Base-by-base conservation (phyloP, 2,888 invertebrate species). In the Ophion slaviceki region DNA sequence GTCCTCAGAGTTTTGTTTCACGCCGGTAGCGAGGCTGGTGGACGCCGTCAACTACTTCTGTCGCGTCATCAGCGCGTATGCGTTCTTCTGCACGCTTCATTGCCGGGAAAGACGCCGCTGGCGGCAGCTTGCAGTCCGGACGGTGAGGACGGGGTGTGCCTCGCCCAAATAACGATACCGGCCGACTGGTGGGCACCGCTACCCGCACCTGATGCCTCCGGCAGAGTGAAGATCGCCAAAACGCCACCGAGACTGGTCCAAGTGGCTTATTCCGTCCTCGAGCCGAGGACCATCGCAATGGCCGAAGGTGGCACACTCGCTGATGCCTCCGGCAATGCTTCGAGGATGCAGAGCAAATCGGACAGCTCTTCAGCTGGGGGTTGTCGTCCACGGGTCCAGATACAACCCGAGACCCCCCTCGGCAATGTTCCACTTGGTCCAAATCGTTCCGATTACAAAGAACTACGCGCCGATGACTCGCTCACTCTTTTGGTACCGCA, bases 61-160 rank as follows among this genome's bases (percentile, higher is more conserved):
- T 95, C 96, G 0, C 93, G 95, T 40, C 96, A 97, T 61, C 97
- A 97, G 89, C 96, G 97, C 90, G 97, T 97, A 36, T 97, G 98
- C 93, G 97, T 97, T 66, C 96, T 97, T 17, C 94, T 98, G 87
- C 97, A 97, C 92, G 97, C 97, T 1, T 95, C 95, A 87, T 95
- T 96, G 90, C 94, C 93, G 95, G 95, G 82, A 93, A 95, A 78
- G 64, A 79, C 72, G 11, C 95, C 96, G 4, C 94, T 98, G 86
- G 97, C 97, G 77, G 97, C 98, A 0, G 97, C 98, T n/a, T 99
- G 99, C 94, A 98, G 98, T 91, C 98, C 99, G 1, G 98, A 98
- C 93, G 97, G 98, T 14, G 97, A 98, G 92, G 98, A 98, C 92
- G 98, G 98, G 0, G 98, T 98, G 0, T 99, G 99, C 92, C 95